These are phyloP conservation scores for Nyctalus aviator DNA, from an alignment of 2,797 vertebrate genomes.

Conservation along the genomic window DNA sequence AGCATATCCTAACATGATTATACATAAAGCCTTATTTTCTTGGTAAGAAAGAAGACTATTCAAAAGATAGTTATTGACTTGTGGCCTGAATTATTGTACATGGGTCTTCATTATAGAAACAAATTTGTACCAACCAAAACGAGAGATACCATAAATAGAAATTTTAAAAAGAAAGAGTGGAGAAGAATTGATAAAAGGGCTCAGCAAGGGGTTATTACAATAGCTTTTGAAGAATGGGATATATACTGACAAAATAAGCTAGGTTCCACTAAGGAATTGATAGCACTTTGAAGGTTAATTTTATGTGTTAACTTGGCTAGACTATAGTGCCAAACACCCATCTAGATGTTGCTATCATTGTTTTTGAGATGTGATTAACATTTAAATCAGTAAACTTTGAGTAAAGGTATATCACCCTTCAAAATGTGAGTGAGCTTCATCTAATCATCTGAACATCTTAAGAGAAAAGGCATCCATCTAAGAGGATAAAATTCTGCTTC, in stretches of 20 bases:
- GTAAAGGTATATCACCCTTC: not conserved
- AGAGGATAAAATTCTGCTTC: not conserved
- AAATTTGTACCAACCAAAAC: not conserved
- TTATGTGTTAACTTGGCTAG: not conserved
- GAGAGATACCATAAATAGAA: not conserved
- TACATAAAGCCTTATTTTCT: not conserved
- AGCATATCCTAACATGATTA: not conserved
- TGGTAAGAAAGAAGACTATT: not conserved
- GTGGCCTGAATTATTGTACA: not conserved
- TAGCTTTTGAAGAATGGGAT: not conserved
- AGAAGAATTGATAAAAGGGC: not conserved
- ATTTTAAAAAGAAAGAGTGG: not conserved
- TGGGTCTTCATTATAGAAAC: not conserved
- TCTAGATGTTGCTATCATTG: not conserved
- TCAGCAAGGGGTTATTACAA: not conserved
- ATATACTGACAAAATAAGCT: not conserved
- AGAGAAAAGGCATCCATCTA: not conserved
- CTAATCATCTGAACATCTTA: not conserved
- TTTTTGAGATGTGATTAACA: not conserved
- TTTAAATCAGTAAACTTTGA: not conserved
- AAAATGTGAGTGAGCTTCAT: not conserved
- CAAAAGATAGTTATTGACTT: not conserved
- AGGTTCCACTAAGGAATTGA: not conserved
- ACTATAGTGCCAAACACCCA: not conserved
- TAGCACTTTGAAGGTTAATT: not conserved